Base-by-base conservation (phyloP, 2,888 invertebrate species). In the Tachystola acroxantha region DNA sequence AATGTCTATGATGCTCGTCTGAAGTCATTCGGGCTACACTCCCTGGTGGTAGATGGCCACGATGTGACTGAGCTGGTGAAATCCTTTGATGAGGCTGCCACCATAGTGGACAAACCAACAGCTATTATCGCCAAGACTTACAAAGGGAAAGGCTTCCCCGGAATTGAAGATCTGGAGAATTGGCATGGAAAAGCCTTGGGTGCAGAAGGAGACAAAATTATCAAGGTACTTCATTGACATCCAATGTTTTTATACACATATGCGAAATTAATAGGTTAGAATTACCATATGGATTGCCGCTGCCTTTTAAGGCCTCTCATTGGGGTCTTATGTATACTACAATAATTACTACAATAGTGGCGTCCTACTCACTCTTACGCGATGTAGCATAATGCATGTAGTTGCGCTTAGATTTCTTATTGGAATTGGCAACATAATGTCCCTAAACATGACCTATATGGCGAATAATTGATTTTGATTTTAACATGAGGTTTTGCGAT, bases 171-270 rank as follows among this genome's bases (percentile, higher is more conserved):
- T 74, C 57, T 90, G 50, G 95, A 97, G 39, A 96, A 97, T 80
- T 99, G 98, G 98, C 99, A 99, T 69, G 99, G 99, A 34, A 99
- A 99, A 78, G 93, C 99, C 0, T 81, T 99, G 40, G 98, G 97
- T 0, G 92, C 90, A 34, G 93, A 95, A 43, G 91, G 94, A 1
- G 92, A 92, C 0, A 91, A 88, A 51, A 90, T 94, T 7, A 77
- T 85, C 36, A 80, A 84, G 80, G 91, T 91, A 67, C 9, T 13
- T 10, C n/a, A 9, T 14, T 29, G 2, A 7, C 9, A 7, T 30
- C 31, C 7, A 6, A 20, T n/a, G n/a, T n/a, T n/a, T n/a, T n/a
- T n/a, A n/a, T 6, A 16, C 16, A 16, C 3, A 4, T 16, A 16
- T 16, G 6, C 16, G 16, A 4, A 16, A 16, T 6, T 16, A 16